These are phyloP conservation scores for Etheostoma cragini DNA, from an alignment of 2,113 vertebrate genomes.

Conservation along the genomic window DNA sequence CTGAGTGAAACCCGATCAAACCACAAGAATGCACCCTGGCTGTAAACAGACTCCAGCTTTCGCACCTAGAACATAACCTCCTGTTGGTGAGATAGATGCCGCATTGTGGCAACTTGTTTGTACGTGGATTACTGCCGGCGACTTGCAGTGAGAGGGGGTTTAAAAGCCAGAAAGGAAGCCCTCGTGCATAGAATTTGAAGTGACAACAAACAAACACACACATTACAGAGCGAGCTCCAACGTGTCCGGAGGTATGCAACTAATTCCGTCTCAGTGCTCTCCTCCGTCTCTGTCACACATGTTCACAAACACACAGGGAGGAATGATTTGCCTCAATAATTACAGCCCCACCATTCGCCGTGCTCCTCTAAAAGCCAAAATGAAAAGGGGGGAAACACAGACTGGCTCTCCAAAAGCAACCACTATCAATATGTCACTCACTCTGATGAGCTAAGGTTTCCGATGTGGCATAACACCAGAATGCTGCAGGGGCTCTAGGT, in stretches of 20 bases:
- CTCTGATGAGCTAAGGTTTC: conserved; percentile 47
- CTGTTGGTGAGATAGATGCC: conserved; percentile 2
- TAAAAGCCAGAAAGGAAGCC: conserved; percentile 10
- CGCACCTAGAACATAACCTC: conserved; percentile 24
- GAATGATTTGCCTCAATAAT: conserved; percentile 71
- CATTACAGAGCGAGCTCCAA: conserved; percentile 65
- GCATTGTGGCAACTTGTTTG: conserved; percentile 60
- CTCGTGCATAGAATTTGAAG: conserved; percentile 39
- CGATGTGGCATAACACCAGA: conserved; percentile 48
- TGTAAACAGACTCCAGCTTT: conserved; percentile 27
- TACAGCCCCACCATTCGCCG: conserved; percentile 44
- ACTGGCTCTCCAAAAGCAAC: conserved; percentile 41
- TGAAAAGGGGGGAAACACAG: conserved; percentile 49
- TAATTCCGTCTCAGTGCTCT: conserved; percentile 63
- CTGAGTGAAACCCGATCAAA: conserved; percentile 39
- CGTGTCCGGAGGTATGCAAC: conserved; percentile 74
- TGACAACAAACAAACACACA: conserved; percentile 60
- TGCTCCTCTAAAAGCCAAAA: conserved; percentile 36
- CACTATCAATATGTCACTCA: conserved; percentile 57
- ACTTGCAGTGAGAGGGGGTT: conserved; percentile 45
- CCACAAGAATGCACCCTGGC: conserved; percentile 58
- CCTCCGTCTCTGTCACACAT: conserved; percentile 14
- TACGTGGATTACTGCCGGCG: conserved; percentile 52
- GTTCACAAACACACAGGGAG: conserved; percentile 20
- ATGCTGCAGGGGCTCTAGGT: neutral